Base-by-base conservation (phyloP, 2,797 vertebrate species). In the Parambassis ranga region DNA sequence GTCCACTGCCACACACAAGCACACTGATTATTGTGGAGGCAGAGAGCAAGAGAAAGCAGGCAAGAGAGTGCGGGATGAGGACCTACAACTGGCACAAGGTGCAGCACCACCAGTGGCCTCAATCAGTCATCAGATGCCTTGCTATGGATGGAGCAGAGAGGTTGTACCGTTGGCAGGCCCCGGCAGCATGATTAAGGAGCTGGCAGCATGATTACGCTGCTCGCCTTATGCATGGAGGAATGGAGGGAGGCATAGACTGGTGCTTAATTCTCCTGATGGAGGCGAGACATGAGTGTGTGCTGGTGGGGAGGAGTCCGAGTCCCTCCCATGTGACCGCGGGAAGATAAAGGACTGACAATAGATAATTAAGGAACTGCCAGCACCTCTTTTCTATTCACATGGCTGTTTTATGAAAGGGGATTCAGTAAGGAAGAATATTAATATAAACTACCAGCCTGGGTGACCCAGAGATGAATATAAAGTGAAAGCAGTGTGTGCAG, bases 321-420 rank as follows among this genome's bases (percentile, higher is more conserved):
- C 30, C 72, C 53, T 79, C 72, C 82, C 65, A 60, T 68, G 83
- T 63, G 65, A 79, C 78, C n/a, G 2, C 27, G 23, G 43, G 65
- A 71, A 86, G 85, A 90, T 89, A 77, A 89, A 91, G 46, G 58
- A 68, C 70, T 75, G 68, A 77, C 81, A 79, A 79, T 62, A 70
- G 85, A 89, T 91, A 87, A 92, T 92, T 88, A 87, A 87, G 76
- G 65, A 84, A 87, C 55, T 78, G 77, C 65, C 71, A 57, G 60
- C 51, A 56, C 72, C 70, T 63, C 57, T 31, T 70, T 65, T 65
- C 62, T 70, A 35, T 65, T 68, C 65, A 61, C 66, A 61, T 7
- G 43, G 38, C 76, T 70, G 70, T 82, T 87, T 83, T 84, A 83
- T 87, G 79, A 84, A 84, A 75, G 49, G 47, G 60, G 50, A 44